Evolutionary conservation across 1,140 invertebrate genomes (phyloP).

Genomic region (Gryllus bimaculatus): DNA sequence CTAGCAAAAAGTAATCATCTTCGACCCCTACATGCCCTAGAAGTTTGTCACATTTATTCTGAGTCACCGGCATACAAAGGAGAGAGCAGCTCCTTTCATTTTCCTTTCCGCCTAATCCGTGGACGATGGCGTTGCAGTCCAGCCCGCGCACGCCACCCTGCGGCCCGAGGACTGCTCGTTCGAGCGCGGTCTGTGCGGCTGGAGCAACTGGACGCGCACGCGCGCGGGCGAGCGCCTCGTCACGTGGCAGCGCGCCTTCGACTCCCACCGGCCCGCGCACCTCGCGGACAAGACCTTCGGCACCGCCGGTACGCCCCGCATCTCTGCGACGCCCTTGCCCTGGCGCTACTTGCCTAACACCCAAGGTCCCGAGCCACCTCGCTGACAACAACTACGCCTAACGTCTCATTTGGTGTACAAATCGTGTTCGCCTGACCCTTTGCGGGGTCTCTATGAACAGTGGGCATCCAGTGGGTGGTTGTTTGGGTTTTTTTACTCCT

Average conservation of each 20-base stretch:
- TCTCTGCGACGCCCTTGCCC: not conserved
- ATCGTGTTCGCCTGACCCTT: no score
- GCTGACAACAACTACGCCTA: no score
- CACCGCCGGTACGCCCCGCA: constrained; percentile 38
- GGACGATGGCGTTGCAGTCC: constrained; percentile 26
- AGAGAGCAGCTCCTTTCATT: not conserved
- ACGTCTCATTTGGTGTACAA: no score
- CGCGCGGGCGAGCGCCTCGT: constrained; percentile 30
- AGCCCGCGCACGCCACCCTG: constrained; percentile 32
- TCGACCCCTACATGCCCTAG: not conserved
- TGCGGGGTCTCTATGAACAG: no score
- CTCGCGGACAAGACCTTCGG: constrained; percentile 56
- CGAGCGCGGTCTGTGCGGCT: constrained; percentile 51
- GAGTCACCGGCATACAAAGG: not conserved
- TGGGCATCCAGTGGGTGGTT: no score
- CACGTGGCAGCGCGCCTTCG: constrained; percentile 50
- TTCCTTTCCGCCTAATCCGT: not conserved
- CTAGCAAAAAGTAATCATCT: not conserved
- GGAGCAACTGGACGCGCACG: constrained; percentile 46
- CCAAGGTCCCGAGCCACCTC: no score
- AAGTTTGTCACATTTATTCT: not conserved
- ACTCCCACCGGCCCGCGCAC: constrained; percentile 48
- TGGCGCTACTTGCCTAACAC: not conserved
- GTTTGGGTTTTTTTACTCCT: no score
- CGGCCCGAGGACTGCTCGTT: constrained; percentile 38